Evolutionary conservation across 2,797 vertebrate species (phyloP).

Genomic region (Nothura maculosa): DNA sequence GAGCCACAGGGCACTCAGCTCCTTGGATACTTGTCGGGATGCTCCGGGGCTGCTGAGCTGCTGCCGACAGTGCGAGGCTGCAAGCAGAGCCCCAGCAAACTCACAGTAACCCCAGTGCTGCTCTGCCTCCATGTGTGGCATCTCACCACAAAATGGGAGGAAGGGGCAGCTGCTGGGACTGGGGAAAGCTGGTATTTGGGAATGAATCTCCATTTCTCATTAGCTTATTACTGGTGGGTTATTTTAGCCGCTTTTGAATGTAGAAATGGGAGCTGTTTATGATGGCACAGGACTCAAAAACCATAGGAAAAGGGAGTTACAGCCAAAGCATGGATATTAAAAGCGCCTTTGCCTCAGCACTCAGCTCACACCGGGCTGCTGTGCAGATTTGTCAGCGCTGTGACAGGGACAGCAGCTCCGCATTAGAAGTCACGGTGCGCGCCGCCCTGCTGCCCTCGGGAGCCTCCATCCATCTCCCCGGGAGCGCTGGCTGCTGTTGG

Average conservation of each 20-base stretch:
- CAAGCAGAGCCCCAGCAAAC: no score
- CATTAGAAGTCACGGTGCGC: not conserved
- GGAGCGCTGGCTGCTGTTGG: not conserved
- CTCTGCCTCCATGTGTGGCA: no score
- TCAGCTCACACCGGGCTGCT: not conserved
- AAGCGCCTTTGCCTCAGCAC: not conserved
- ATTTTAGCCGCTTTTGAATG: not conserved
- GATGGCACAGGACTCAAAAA: not conserved
- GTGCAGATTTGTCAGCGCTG: not conserved
- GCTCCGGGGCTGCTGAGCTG: no score
- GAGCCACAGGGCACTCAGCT: not conserved
- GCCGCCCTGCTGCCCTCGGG: not conserved
- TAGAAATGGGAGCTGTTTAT: not conserved
- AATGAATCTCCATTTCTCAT: not conserved
- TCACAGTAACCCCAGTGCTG: no score
- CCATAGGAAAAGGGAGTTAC: not conserved
- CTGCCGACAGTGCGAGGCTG: no score
- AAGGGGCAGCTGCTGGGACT: not conserved
- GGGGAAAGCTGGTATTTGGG: not conserved
- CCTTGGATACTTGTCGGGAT: no score
- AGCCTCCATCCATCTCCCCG: constrained; percentile 34
- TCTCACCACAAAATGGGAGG: no score
- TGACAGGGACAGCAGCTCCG: not conserved
- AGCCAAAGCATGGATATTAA: not conserved
- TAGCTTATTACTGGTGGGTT: not conserved